Percentiles rank a stretch among this genome's conserved stretches.
These are phyloP conservation scores for Cancer borealis DNA, from an alignment of 2,888 invertebrate species.

Conservation along the genomic window DNA sequence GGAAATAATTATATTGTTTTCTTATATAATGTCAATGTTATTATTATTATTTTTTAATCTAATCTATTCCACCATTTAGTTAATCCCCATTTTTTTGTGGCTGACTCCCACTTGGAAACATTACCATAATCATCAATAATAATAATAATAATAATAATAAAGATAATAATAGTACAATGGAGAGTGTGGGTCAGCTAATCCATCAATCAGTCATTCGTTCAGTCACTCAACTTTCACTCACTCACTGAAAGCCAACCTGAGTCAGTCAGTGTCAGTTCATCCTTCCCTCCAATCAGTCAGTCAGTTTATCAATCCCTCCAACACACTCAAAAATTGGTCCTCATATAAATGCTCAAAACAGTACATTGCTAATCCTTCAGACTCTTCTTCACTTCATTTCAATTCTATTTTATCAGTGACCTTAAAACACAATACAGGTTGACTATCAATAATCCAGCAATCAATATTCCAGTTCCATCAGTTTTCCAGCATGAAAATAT, in stretches of 20 bases:
- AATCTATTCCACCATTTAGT: too few species aligned
- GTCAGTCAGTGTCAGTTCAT: not conserved
- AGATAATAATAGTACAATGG: slow-evolving; percentile 15
- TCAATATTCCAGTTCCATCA: too few species aligned
- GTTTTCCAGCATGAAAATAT: too few species aligned
- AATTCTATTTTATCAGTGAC: not conserved
- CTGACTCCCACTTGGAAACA: not conserved
- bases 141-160: slow-evolving; percentile 42
- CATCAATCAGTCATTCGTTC: not conserved
- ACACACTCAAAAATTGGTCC: not conserved
- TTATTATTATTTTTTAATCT: too few species aligned
- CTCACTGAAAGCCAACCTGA: too few species aligned
- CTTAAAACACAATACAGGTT: not conserved
- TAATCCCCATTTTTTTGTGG: not conserved
- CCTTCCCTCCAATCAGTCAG: not conserved
- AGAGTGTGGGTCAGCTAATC: not conserved
- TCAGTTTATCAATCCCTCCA: not conserved
- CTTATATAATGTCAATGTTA: too few species aligned
- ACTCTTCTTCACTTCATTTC: not conserved
- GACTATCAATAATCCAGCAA: too few species aligned
- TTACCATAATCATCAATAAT: not conserved
- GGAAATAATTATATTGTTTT: not conserved
- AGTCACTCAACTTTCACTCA: not conserved
- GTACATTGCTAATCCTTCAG: not conserved
- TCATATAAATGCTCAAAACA: not conserved